A percentile compares a stretch with the other conserved stretches of the same genome.
Evolutionary conservation across 2,113 vertebrate genomes (phyloP).

Genomic region (Meles meles): DNA sequence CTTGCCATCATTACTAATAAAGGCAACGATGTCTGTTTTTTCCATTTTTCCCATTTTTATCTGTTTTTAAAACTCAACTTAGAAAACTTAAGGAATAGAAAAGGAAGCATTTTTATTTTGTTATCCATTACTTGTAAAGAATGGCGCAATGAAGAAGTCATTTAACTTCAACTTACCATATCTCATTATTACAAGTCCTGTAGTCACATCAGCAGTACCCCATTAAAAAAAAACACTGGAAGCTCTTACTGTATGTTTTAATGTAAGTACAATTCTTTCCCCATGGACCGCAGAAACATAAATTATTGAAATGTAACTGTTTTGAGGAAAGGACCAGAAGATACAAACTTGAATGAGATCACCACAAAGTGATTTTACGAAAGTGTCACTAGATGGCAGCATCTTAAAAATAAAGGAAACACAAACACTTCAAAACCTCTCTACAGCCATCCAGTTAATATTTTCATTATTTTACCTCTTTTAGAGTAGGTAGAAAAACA

Average conservation of each 20-base stretch:
- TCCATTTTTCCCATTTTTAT: not conserved
- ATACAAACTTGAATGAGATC: not conserved
- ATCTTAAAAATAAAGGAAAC: constrained; percentile 67
- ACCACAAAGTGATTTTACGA: not conserved
- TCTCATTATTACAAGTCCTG: constrained; percentile 8
- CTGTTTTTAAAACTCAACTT: not conserved
- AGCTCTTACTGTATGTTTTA: not conserved
- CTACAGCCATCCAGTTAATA: not conserved
- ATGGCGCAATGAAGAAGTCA: not conserved
- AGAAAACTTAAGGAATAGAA: not conserved
- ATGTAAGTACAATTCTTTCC: not conserved
- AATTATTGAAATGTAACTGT: not conserved
- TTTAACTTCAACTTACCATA: not conserved
- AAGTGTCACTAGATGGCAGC: constrained; percentile 84
- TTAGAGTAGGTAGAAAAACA: not conserved
- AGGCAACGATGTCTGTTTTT: not conserved
- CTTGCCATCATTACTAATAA: not conserved
- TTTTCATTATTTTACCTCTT: not conserved
- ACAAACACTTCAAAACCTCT: not conserved
- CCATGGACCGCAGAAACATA: not conserved
- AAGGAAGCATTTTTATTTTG: not conserved
- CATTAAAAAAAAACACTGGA: not conserved
- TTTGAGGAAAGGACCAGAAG: not conserved
- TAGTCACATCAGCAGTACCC: not conserved
- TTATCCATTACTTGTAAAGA: constrained; percentile 52